Percentiles rank a stretch among this genome's conserved stretches.
Evolutionary conservation across 1,140 invertebrate species (phyloP).

Genomic region (Polyergus mexicanus): DNA sequence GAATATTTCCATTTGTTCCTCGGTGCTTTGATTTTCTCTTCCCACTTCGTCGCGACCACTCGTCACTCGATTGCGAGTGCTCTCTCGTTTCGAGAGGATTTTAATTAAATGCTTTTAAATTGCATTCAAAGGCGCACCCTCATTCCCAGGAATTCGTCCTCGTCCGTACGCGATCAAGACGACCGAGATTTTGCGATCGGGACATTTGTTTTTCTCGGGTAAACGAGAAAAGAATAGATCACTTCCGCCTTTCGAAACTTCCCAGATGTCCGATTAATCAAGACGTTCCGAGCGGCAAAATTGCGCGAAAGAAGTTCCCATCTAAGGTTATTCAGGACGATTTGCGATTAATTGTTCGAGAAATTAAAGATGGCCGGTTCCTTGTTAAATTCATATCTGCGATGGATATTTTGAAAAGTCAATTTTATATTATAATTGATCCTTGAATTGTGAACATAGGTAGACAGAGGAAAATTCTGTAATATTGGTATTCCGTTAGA

Average conservation of each 20-base stretch:
- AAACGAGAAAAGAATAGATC: constrained; percentile 56
- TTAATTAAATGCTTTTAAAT: constrained; percentile 75
- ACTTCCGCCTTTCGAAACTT: constrained; percentile 51
- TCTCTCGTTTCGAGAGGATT: constrained; percentile 69
- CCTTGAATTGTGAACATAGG: background rate
- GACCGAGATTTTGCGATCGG: constrained; percentile 42
- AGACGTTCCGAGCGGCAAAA: constrained; percentile 32
- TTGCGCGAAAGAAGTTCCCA: constrained; percentile 47
- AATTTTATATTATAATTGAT: constrained; percentile 9
- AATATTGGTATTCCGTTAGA: background rate
- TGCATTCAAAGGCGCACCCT: constrained; percentile 39
- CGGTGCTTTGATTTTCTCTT: constrained; percentile 8
- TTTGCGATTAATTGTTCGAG: constrained; percentile 46
- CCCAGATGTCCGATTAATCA: constrained; percentile 56
- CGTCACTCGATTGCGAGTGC: constrained; percentile 68
- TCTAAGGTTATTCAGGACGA: constrained; percentile 26
- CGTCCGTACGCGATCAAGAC: constrained; percentile 38
- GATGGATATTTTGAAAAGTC: background rate
- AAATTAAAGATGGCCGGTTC: constrained; percentile 1
- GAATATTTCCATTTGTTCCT: constrained; percentile 51
- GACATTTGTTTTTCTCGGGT: constrained; percentile 67
- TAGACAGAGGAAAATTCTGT: background rate
- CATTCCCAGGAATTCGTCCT: constrained; percentile 54
- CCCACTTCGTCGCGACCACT: constrained; percentile 31
- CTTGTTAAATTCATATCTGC: constrained; percentile 27